phyloP scores from a whole-genome alignment of 2,888 invertebrate species.

The Pammene aurita region DNA sequence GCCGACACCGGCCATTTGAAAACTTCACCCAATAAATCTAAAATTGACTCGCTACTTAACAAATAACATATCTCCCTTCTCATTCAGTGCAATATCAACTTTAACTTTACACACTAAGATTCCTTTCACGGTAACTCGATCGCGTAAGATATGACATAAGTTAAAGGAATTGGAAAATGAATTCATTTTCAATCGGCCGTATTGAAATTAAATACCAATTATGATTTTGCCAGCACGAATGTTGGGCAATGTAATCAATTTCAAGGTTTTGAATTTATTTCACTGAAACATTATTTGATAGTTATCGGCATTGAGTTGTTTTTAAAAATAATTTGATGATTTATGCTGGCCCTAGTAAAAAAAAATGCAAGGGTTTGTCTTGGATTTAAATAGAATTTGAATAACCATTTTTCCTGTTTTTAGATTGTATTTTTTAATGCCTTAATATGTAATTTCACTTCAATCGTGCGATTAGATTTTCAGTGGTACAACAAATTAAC shows the following conservation, averaged over 20 bases:
- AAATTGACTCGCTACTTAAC: slow-evolving; percentile 3
- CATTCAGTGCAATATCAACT: not conserved
- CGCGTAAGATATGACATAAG: not conserved
- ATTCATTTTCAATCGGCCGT: slow-evolving; percentile 31
- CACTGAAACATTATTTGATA: slow-evolving; percentile 18
- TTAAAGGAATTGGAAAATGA: slow-evolving; percentile 16
- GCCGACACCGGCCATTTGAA: slow-evolving; percentile 29
- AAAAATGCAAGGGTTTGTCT: too few species aligned
- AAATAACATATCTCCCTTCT: not conserved
- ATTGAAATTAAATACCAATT: slow-evolving; percentile 37
- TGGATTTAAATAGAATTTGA: too few species aligned
- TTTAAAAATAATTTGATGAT: not conserved
- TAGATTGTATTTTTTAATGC: too few species aligned
- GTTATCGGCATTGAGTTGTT: not conserved
- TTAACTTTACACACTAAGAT: not conserved
- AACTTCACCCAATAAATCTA: slow-evolving; percentile 39
- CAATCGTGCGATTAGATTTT: too few species aligned
- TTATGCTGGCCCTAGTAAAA: not conserved
- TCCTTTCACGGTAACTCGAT: not conserved
- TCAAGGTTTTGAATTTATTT: slow-evolving; percentile 24
- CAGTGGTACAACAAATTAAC: too few species aligned
- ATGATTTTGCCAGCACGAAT: slow-evolving; percentile 28
- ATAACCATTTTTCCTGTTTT: too few species aligned
- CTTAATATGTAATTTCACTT: too few species aligned
- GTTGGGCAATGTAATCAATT: slow-evolving; percentile 27